A percentile compares a stretch with the other conserved stretches of the same genome.
Conservation (phyloP, 2,113 vertebrate species). For the Sinocyclocheilus rhinocerous region DNA sequence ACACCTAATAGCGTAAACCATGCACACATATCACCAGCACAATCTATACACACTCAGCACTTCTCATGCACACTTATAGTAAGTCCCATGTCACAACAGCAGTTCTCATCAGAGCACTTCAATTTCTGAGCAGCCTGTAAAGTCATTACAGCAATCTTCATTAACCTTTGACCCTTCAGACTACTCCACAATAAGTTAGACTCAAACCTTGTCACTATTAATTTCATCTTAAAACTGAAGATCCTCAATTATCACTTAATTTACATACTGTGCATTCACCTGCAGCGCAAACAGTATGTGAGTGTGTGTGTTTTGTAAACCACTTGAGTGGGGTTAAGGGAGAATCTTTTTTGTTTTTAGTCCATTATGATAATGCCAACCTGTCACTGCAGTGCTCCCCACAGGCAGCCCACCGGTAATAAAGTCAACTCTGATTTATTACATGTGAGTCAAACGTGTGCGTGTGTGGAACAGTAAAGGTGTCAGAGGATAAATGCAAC, state of each 20-base stretch:
- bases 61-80: neutral
- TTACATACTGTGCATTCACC: neutral
- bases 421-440: conserved; percentile 24
- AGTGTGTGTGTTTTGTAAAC: conserved; percentile 13
- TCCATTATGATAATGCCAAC: conserved; percentile 33
- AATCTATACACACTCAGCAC: neutral
- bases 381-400: conserved; percentile 21
- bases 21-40: neutral
- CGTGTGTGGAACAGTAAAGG: conserved; percentile 2
- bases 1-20: neutral
- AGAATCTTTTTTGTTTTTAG: conserved; percentile 15
- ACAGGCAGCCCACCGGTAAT: conserved; percentile 29
- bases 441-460: conserved; percentile 7
- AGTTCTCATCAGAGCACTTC: neutral
- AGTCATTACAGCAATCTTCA: conserved; percentile 12
- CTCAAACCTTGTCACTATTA: conserved; percentile 5
- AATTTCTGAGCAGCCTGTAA: neutral
- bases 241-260: neutral
- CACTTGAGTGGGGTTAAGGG: neutral
- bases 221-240: conserved; percentile 1
- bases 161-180: conserved; percentile 17
- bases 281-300: neutral
- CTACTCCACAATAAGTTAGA: neutral
- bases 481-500: neutral
- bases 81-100: neutral